Evolutionary conservation across 2,888 invertebrate genomes (phyloP), one percentile per base, ranked within the genome.

Genomic region (Ectropis crepuscularia): DNA sequence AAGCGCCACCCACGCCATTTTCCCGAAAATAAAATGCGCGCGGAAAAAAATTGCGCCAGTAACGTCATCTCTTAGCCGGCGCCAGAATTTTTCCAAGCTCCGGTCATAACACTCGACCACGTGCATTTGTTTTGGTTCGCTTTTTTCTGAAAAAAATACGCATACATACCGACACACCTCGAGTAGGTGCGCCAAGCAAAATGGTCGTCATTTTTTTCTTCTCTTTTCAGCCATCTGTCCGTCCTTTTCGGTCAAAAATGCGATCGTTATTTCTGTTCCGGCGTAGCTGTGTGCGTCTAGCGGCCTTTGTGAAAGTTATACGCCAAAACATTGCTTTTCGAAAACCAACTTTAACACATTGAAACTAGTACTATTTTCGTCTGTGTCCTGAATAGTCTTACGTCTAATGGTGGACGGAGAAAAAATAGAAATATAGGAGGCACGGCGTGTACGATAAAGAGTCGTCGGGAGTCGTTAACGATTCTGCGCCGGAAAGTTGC

Each of bases 221-320:
- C 92, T 92, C 92, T 92, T 92, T 92, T 92, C 90, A 90, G 85
- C 90, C 90, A 92, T 92, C 90, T 91, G 89, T 92, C 92, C 86
- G 91, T 92, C 92, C 92, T 92, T 92, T 92, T 92, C 92, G 87
- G 90, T 87, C 92, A 92, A 92, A 92, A 92, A 92, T 90, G 90
- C 93, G 93, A 93, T 93, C 93, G 93, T 93, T 93, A 93, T 93
- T 93, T 93, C 92, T 91, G 92, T 92, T 92, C 90, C 90, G 92
- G 89, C 86, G 86, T 82, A 80, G 81, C 73, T 92, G 92, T 92
- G 92, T 92, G 92, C 86, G 92, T 92, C 82, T 80, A 81, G 81
- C 81, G 82, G 69, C 80, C 79, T 76, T 65, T 79, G 79, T 77
- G 74, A 70, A 79, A 82, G 80, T 74, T 86, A 91, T 83, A 73